Evolutionary conservation across 1,140 invertebrate genomes (phyloP).

Genomic region (Diorhabda elongata): DNA sequence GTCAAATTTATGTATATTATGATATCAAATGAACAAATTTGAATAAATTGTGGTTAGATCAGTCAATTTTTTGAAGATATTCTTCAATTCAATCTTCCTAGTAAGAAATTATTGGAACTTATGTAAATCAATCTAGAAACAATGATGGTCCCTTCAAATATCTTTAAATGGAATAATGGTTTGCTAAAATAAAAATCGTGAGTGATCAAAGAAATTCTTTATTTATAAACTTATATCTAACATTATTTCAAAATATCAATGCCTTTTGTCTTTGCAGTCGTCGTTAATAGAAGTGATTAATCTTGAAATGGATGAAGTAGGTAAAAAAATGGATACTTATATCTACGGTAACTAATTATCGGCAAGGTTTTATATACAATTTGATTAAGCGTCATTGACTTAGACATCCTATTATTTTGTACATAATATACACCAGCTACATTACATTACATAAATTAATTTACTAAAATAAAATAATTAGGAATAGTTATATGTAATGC

Average conservation of each 20-base stretch:
- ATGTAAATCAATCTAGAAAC: too few species aligned
- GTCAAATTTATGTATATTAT: too few species aligned
- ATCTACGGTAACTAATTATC: constrained; percentile 11
- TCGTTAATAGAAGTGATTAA: constrained; percentile 18
- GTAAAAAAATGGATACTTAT: constrained; percentile 5
- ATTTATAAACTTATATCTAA: neutral
- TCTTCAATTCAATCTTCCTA: too few species aligned
- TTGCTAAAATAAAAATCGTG: too few species aligned
- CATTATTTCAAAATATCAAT: constrained; percentile 16
- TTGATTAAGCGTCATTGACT: neutral
- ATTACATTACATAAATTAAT: neutral
- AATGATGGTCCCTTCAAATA: too few species aligned
- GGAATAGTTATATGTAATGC: neutral
- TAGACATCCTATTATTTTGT: neutral
- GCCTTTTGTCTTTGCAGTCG: constrained; percentile 26
- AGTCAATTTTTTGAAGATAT: too few species aligned
- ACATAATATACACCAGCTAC: neutral
- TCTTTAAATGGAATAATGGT: too few species aligned
- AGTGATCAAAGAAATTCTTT: neutral
- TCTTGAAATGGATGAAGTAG: constrained; percentile 11
- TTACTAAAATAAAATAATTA: neutral
- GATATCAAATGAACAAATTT: too few species aligned
- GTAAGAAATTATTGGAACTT: too few species aligned
- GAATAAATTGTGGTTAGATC: too few species aligned
- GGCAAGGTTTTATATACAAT: constrained; percentile 5